These are phyloP conservation scores for Geotrypetes seraphini DNA, from an alignment of 2,797 vertebrate species.

Conservation along the genomic window DNA sequence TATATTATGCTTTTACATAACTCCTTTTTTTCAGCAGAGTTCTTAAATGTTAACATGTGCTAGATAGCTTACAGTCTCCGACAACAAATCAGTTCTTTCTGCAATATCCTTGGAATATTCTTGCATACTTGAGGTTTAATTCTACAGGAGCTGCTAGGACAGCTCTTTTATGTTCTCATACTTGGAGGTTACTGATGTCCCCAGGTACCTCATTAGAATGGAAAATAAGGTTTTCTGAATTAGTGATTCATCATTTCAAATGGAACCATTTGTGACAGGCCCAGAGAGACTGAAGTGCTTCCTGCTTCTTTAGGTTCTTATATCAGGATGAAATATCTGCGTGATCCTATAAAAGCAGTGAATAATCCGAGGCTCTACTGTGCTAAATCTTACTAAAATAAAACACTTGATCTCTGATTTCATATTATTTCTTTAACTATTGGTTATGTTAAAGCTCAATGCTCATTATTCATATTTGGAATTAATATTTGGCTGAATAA, in stretches of 20 bases:
- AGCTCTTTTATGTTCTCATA: constrained; percentile 15
- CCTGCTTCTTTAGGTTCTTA: too few relatives aligned
- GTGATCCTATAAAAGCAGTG: constrained; percentile 20
- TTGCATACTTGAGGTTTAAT: constrained; percentile 18
- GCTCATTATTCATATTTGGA: too few relatives aligned
- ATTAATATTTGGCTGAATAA: too few relatives aligned
- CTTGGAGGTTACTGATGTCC: constrained; percentile 22
- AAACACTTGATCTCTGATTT: too few relatives aligned
- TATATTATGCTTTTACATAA: too few relatives aligned
- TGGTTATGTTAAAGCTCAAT: too few relatives aligned
- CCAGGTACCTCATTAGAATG: constrained; percentile 29
- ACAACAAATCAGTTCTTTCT: constrained; percentile 23
- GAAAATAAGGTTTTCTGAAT: constrained; percentile 32
- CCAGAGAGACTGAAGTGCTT: constrained; percentile 20
- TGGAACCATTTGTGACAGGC: constrained; percentile 5
- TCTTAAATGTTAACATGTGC: too few relatives aligned
- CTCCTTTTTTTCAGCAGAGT: too few relatives aligned
- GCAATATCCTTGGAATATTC: constrained; percentile 25
- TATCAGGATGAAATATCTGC: constrained; percentile 4
- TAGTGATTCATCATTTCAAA: constrained; percentile 14
- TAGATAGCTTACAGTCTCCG: too few relatives aligned
- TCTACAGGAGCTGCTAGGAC: constrained; percentile 10
- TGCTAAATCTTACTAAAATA: too few relatives aligned
- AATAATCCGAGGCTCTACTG: too few relatives aligned
- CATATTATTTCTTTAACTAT: too few relatives aligned